Evolutionary conservation across 2,888 invertebrate genomes (phyloP), one percentile per base, ranked within the genome.

Genomic region (Tholera decimalis): DNA sequence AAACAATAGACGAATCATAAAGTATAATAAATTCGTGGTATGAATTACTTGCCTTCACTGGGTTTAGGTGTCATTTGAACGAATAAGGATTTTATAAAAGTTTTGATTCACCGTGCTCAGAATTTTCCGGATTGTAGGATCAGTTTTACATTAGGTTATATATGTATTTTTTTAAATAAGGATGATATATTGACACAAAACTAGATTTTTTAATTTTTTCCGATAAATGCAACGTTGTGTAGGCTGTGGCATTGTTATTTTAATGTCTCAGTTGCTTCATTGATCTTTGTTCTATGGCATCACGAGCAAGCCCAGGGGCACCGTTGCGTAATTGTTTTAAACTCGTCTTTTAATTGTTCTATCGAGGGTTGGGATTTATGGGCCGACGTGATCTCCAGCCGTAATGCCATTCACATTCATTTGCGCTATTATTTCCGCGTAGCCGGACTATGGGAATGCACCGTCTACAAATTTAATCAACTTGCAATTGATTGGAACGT

Each of bases 271-370:
- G 43, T 60, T 51, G 30, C 43, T 66, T 60, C 62, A 61, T 20
- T 79, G 64, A 77, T 84, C 79, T 80, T 80, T 83, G 82, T 79
- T 90, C 89, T 85, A 80, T 85, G 86, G 83, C 82, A 87, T 92
- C 94, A 92, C 93, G 93, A 93, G 83, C 80, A 82, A 71, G 91
- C 94, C 94, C 80, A 82, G 78, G 91, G 95, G 94, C 93, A 89
- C 89, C 82, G 88, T 91, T 93, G 93, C 93, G 93, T 95, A 95
- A 95, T 95, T 95, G 95, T 95, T 95, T 95, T 93, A 94, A 94
- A 91, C 92, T 93, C 93, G 91, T 92, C 93, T 95, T 95, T 95
- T 95, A 95, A 95, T 95, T 95, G 95, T 95, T 94, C 93, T 94
- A 95, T 95, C 94, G 93, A 85, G 92, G 92, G 89, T 83, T 83